A percentile compares a stretch with the other conserved stretches of the same genome.
Conservation (phyloP, 2,888 invertebrate genomes). For the Alloscopus bannaensis region DNA sequence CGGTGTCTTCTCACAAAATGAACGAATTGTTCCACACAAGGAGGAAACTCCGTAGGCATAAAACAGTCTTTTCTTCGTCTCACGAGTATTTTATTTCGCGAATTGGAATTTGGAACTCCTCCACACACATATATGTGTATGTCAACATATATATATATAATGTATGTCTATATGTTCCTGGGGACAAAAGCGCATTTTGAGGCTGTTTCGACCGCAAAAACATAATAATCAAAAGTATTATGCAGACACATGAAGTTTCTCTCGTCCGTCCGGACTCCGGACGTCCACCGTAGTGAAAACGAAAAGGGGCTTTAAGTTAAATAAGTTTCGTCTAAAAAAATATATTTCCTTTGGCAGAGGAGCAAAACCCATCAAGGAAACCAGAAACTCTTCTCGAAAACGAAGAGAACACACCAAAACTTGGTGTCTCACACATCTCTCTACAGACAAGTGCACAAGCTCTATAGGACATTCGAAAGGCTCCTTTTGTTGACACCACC, state of each 20-base stretch:
- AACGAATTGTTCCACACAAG: constrained; percentile 8
- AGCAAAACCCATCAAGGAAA: constrained; percentile 37
- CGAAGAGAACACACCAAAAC: background rate
- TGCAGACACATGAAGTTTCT: constrained; percentile 8
- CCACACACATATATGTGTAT: constrained; percentile 4
- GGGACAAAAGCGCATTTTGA: background rate
- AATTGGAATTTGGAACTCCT: constrained; percentile 4
- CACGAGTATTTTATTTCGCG: background rate
- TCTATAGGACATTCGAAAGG: background rate
- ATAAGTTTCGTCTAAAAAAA: constrained; percentile 30
- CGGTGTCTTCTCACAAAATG: no score
- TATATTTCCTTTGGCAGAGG: constrained; percentile 34
- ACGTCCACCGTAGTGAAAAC: constrained; percentile 11
- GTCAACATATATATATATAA: no score
- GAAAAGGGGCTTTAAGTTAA: constrained; percentile 26
- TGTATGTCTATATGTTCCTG: background rate
- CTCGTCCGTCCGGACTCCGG: constrained; percentile 9
- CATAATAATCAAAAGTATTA: constrained; percentile 14
- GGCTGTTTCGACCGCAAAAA: no score
- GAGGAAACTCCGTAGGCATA: constrained; percentile 9
- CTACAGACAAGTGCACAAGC: background rate
- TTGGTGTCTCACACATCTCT: background rate
- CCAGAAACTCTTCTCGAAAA: constrained; percentile 21
- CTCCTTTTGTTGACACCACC: constrained; percentile 11
- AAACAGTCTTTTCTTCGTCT: background rate